phyloP scores from a whole-genome alignment of 2,113 vertebrate species.

The Arothron firmamentum region DNA sequence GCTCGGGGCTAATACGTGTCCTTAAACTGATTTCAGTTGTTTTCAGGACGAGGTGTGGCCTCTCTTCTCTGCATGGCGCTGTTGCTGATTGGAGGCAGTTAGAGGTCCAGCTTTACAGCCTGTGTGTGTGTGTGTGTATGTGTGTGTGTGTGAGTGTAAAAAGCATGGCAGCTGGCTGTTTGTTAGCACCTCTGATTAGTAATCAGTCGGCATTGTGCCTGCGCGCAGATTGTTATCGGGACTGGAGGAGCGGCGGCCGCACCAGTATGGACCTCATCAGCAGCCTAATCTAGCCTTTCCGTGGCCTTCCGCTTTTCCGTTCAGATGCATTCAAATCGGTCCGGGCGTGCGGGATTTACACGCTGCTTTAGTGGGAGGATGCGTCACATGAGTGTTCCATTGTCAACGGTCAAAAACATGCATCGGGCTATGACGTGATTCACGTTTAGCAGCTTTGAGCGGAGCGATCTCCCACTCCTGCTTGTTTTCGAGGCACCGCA shows the following conservation, averaged over 20 bases:
- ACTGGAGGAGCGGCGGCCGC: conserved; percentile 33
- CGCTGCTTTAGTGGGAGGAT: not conserved
- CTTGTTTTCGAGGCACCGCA: not conserved
- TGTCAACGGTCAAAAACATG: no score
- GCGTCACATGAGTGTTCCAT: no score
- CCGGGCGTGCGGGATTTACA: not conserved
- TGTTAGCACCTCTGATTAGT: conserved; percentile 60
- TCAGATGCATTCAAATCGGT: conserved; percentile 28
- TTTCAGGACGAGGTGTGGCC: conserved; percentile 63
- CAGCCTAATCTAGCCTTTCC: conserved; percentile 37
- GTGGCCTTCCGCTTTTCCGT: conserved; percentile 28
- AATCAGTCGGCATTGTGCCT: conserved; percentile 71
- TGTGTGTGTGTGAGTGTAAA: conserved; percentile 14
- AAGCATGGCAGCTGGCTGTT: conserved; percentile 56
- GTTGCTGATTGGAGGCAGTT: conserved; percentile 61
- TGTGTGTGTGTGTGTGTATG: conserved; percentile 22
- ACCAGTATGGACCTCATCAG: conserved; percentile 61
- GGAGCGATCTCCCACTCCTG: not conserved
- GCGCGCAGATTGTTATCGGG: conserved; percentile 62
- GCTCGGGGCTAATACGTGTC: conserved; percentile 48
- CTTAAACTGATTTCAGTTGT: conserved; percentile 69
- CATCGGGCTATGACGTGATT: no score
- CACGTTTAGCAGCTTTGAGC: not conserved
- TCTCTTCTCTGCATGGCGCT: conserved; percentile 51
- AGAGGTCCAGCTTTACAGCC: conserved; percentile 15